A percentile compares a stretch with the other conserved stretches of the same genome.
These are phyloP conservation scores for Ameiurus melas DNA, from an alignment of 2,113 vertebrate species.

Conservation along the genomic window DNA sequence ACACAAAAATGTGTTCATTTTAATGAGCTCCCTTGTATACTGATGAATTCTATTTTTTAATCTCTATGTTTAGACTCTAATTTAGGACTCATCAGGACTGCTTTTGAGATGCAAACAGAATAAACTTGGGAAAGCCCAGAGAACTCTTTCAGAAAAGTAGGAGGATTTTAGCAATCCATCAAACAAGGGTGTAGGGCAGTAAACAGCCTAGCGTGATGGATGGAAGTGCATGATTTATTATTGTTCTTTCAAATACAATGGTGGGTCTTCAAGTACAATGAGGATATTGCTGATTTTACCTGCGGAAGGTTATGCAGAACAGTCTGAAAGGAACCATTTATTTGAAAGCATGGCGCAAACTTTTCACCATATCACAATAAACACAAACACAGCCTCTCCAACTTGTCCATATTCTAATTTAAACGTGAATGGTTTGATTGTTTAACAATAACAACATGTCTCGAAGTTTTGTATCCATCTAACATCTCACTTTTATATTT, in stretches of 20 bases:
- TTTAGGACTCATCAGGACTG: neutral
- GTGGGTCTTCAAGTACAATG: neutral
- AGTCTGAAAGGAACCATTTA: neutral
- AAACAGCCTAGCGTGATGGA: neutral
- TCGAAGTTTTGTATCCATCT: neutral
- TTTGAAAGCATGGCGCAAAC: neutral
- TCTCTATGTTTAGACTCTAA: neutral
- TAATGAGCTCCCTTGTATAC: neutral
- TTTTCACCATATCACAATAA: neutral
- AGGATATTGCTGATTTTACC: neutral
- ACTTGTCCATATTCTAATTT: neutral
- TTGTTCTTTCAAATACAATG: neutral
- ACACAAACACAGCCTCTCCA: neutral
- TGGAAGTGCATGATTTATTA: conserved; percentile 10
- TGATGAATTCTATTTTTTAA: neutral
- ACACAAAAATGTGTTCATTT: neutral
- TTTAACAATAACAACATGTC: neutral
- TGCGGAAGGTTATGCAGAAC: neutral
- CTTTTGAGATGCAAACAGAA: neutral
- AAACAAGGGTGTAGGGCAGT: neutral
- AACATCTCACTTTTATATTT: neutral
- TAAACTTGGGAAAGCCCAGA: neutral
- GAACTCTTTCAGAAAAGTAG: neutral
- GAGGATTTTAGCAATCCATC: conserved; percentile 11
- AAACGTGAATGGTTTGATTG: neutral